Evolutionary conservation across 2,888 invertebrate species (phyloP).

Genomic region (Cabera pusaria): DNA sequence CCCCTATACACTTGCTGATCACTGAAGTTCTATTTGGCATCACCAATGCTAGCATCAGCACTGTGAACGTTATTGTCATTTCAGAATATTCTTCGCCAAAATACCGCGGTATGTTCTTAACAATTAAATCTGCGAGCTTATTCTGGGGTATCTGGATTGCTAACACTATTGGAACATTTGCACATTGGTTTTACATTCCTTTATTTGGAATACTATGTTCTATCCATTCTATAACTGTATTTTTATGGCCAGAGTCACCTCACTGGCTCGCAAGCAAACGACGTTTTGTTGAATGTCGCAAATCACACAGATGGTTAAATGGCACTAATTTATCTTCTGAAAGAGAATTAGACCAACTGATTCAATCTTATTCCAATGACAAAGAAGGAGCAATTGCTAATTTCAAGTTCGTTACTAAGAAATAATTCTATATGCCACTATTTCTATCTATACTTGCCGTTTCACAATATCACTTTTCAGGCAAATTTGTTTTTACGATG

Average conservation of each 20-base stretch:
- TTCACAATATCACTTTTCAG: conserved; percentile 9
- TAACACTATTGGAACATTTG: conserved; percentile 6
- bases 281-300: conserved; percentile 4
- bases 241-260: conserved; percentile 10
- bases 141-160: conserved; percentile 13
- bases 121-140: conserved; percentile 8
- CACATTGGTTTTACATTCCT: conserved; percentile 7
- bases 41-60: neutral
- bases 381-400: neutral
- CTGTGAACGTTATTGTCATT: conserved; percentile 2
- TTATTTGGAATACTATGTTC: conserved; percentile 5
- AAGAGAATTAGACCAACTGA: conserved; percentile 2
- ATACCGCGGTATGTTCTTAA: conserved; percentile 4
- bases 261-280: conserved; percentile 5
- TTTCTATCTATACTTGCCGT: conserved; percentile 6
- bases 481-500: conserved; percentile 8
- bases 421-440: conserved; percentile 10
- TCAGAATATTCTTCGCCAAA: conserved; percentile 4
- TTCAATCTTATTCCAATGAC: conserved; percentile 15
- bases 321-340: neutral
- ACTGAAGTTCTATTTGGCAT: conserved; percentile 5
- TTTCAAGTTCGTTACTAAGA: neutral
- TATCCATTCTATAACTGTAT: conserved; percentile 1
- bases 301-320: conserved; percentile 8
- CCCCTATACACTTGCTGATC: conserved; percentile 4